A percentile compares a stretch with the other conserved stretches of the same genome.
phyloP scores from a whole-genome alignment of 2,888 invertebrate genomes.

The Chloroclysta siterata region DNA sequence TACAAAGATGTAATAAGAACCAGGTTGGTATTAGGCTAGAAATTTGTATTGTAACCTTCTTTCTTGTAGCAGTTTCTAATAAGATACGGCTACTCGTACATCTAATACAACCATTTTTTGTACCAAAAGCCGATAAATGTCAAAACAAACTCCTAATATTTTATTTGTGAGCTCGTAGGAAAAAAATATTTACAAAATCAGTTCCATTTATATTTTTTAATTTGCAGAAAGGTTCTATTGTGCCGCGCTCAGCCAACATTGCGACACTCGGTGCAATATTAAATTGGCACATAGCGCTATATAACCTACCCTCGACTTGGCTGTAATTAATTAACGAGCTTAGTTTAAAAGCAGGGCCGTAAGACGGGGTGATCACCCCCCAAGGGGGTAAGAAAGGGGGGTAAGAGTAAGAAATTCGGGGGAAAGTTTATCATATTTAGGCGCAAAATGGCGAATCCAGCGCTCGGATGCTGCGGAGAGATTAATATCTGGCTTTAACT shows the following conservation, averaged over 20 bases:
- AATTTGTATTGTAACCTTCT: too few species aligned
- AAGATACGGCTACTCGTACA: too few species aligned
- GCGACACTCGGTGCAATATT: constrained; percentile 67
- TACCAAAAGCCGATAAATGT: too few species aligned
- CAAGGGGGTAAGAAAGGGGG: constrained; percentile 68
- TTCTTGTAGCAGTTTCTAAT: too few species aligned
- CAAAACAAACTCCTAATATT: neutral
- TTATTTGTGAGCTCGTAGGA: neutral
- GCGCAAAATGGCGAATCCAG: constrained; percentile 85
- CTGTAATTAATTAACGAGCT: constrained; percentile 86
- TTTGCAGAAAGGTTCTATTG: constrained; percentile 37
- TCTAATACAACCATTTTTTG: too few species aligned
- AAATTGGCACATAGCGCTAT: constrained; percentile 80
- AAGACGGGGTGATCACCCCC: constrained; percentile 74
- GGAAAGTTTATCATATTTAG: constrained; percentile 86
- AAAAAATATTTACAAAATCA: constrained; percentile 20
- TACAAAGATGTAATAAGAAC: too few species aligned
- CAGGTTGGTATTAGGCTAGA: too few species aligned
- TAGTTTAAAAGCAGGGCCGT: constrained; percentile 86
- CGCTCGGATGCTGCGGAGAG: constrained; percentile 79
- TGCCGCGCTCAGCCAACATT: constrained; percentile 39
- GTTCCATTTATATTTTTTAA: constrained; percentile 28
- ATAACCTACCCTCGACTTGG: constrained; percentile 79
- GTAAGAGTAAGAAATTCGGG: constrained; percentile 81
- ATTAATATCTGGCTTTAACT: constrained; percentile 84